phyloP scores from a whole-genome alignment of 2,888 invertebrate genomes.

The Chesias legatella region DNA sequence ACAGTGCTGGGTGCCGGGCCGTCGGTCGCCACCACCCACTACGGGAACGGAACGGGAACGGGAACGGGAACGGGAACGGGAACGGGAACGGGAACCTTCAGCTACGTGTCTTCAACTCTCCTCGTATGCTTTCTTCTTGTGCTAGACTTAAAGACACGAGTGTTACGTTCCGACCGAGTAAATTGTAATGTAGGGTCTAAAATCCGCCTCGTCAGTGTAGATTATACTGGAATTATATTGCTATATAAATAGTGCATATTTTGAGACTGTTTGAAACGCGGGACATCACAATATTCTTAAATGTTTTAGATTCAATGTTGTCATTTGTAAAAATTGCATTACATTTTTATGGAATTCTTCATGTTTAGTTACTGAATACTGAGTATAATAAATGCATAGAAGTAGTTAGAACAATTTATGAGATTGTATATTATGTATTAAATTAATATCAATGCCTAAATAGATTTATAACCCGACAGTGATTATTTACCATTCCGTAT shows the following conservation, averaged over 20 bases:
- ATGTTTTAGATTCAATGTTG: slow-evolving; percentile 20
- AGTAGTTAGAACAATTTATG: slow-evolving; percentile 51
- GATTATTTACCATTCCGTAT: slow-evolving; percentile 56
- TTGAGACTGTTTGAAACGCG: slow-evolving; percentile 24
- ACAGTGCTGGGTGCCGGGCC: slow-evolving; percentile 36
- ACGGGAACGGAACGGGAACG: background rate
- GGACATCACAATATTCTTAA: slow-evolving; percentile 26
- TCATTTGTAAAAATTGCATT: slow-evolving; percentile 21
- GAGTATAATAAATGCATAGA: slow-evolving; percentile 22
- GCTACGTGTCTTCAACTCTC: slow-evolving; percentile 4
- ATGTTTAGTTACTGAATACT: slow-evolving; percentile 23
- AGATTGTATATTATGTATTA: slow-evolving; percentile 40
- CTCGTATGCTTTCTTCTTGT: slow-evolving; percentile 9
- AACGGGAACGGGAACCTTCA: background rate
- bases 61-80: background rate
- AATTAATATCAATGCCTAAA: slow-evolving; percentile 31
- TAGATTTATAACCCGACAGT: slow-evolving; percentile 40
- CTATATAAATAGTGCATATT: slow-evolving; percentile 18
- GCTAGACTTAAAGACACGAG: slow-evolving; percentile 12
- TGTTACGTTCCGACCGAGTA: slow-evolving; percentile 7
- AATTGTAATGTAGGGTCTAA: slow-evolving; percentile 20
- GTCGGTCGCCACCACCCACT: too few species aligned
- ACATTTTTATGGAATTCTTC: slow-evolving; percentile 24
- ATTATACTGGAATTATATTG: slow-evolving; percentile 16
- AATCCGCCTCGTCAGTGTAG: slow-evolving; percentile 28